Conservation (phyloP, 2,113 vertebrate genomes). For the Benthochromis sp. region DNA sequence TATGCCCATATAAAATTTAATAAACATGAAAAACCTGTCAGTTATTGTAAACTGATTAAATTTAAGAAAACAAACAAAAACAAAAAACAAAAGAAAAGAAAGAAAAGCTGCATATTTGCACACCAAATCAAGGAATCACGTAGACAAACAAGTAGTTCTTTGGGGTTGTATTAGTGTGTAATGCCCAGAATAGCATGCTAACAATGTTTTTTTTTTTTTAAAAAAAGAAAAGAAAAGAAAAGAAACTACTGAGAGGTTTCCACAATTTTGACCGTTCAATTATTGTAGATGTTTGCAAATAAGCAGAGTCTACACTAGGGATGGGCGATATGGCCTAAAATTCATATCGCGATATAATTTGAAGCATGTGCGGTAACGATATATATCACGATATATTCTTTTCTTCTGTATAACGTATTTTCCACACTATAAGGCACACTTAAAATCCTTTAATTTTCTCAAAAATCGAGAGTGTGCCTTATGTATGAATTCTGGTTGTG, state of each 20-base stretch:
- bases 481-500: no score
- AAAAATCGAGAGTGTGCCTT: no score
- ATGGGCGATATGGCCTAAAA: no score
- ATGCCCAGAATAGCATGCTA: not conserved
- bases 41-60: not conserved
- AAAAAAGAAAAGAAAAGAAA: not conserved
- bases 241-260: not conserved
- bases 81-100: not conserved
- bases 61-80: not conserved
- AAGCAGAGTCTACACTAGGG: not conserved
- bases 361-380: no score
- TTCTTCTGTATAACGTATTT: no score
- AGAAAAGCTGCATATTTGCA: not conserved
- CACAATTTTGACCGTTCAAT: not conserved
- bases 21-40: not conserved
- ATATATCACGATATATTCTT: no score
- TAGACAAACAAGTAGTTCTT: not conserved
- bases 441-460: no score
- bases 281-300: not conserved
- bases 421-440: no score
- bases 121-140: fast-evolving
- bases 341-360: no score
- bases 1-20: not conserved
- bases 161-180: not conserved
- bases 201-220: fast-evolving